Evolutionary conservation across 2,888 invertebrate species (phyloP), one percentile per base, ranked within the genome.

Genomic region (Galeruca laticollis): DNA sequence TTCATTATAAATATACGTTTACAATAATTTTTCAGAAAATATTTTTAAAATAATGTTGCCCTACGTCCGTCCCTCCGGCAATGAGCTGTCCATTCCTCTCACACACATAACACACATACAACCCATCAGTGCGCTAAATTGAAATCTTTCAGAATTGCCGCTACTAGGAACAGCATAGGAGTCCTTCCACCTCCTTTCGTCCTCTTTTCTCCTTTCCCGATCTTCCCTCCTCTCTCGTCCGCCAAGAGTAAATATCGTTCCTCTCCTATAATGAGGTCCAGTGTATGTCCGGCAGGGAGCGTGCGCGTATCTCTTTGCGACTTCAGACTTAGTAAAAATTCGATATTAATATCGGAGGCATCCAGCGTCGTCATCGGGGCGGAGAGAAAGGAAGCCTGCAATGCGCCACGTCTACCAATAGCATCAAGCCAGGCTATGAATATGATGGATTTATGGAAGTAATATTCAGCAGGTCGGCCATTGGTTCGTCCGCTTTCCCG

Each of bases 341-440:
- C 90, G 91, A 92, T 92, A 92, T 92, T 92, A 92, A 92, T 92
- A 92, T 91, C 89, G 88, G 90, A 88, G 89, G 89, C 88, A 87
- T 86, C 77, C 78, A 75, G 86, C 72, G 73, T 59, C 66, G 59
- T 47, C 49, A 59, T 59, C 67, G 77, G 79, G 81, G 81, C 80
- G 81, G 81, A 79, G 80, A 77, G 80, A 80, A 47, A 81, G 80
- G 77, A 80, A 77, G 78, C 79, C 82, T 78, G 81, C 81, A 81
- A 75, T 81, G 82, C 82, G 82, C 83, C 87, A 80, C 79, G 74
- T 76, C 77, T 75, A 78, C 82, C 81, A 82, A 82, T 81, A 77
- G 80, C 77, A 77, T 77, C 75, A 79, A 80, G 80, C 83, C 80
- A 80, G 47, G 78, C 83, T 84, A 84, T 84, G 85, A 84, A 83